Evolutionary conservation across 53 echinoderm and acorn worm species (phyloP), one percentile per base, ranked within the genome.

Genomic region (Holothuria scabra): DNA sequence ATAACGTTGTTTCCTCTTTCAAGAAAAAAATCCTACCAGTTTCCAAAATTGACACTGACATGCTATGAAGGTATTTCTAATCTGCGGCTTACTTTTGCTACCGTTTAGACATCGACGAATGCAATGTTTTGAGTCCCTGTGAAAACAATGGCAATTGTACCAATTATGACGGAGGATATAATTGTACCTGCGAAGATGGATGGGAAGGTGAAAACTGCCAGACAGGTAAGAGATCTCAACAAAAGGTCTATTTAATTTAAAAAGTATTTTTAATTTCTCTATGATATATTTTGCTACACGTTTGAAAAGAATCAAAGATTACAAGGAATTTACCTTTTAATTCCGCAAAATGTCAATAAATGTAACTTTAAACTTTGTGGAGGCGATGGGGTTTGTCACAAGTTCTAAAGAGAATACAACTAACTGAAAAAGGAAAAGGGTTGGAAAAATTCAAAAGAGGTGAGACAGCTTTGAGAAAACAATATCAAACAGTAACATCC

Each of bases 131-230:
- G 14, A 26, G 8, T 24, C 66, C 66, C 31, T 66, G 66, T 12
- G 5, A 66, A 66, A 66, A 66, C 66, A 66, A 66, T 32, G 66
- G 28, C 66, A 66, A 66, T 66, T 66, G 66, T 66, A 66, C 66
- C 22, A 66, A 66, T 66, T 66, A 66, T 26, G 24, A 66, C 66
- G 66, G 66, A 66, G 66, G 66, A 66, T 28, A 66, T 12, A 66
- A 66, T 32, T 66, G 66, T 26, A 66, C 66, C 33, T 66, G 66
- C 66, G 24, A 66, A 28, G 16, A 28, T 19, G 66, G 66, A 24
- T 66, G 66, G 66, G 4, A 66, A 32, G 66, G 66, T 66, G 66
- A 24, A n/a, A 26, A 66, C 66, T 66, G 66, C 28, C 14, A n/a
- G 31, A n/a, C 4, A 66, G 66, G 66, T 66, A 66, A 16, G 16